Evolutionary conservation across 1,140 invertebrate genomes (phyloP), one percentile per base, ranked within the genome.

Genomic region (Drosophila biarmipes): DNA sequence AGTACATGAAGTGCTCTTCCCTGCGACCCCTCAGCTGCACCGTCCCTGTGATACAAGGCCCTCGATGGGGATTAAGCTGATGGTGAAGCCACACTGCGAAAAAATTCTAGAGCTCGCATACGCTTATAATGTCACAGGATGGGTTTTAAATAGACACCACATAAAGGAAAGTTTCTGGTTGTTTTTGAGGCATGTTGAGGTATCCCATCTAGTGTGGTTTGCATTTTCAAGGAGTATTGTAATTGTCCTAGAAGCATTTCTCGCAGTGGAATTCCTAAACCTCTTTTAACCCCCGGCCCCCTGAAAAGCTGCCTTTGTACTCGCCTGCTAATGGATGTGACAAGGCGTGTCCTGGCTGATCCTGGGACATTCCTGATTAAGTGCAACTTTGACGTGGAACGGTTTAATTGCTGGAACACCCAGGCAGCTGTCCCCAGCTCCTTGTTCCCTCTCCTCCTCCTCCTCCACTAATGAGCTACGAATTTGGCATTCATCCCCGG

Each of bases 301-400:
- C 45, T 46, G 48, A 46, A 3, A 59, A 37, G 52, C 19, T 34
- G 35, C 24, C 56, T 71, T 80, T 73, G 63, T 62, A 6, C 3
- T 59, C 40, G 45, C 49, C 51, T 51, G 59, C 73, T 77, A 73
- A 73, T 77, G 61, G 58, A 52, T 59, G 59, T 27, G 37, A 48
- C 73, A 45, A 43, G 49, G 42, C 63, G 42, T 76, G 51, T 53
- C 58, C 57, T 78, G 40, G 57, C 62, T 76, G 58, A 64, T 51
- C 53, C 42, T 62, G 24, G 55, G n/a, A 11, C 17, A 51, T 69
- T 43, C 55, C 74, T 82, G 82, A 86, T 86, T 89, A 77, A 86
- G 79, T 79, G 66, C 69, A 84, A 73, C 82, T 82, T 87, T 74
- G 63, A 56, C 45, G 51, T 49, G 45, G 72, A 85, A 69, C 73